Conservation (phyloP, 2,797 vertebrate genomes). For the Capromys pilorides region DNA sequence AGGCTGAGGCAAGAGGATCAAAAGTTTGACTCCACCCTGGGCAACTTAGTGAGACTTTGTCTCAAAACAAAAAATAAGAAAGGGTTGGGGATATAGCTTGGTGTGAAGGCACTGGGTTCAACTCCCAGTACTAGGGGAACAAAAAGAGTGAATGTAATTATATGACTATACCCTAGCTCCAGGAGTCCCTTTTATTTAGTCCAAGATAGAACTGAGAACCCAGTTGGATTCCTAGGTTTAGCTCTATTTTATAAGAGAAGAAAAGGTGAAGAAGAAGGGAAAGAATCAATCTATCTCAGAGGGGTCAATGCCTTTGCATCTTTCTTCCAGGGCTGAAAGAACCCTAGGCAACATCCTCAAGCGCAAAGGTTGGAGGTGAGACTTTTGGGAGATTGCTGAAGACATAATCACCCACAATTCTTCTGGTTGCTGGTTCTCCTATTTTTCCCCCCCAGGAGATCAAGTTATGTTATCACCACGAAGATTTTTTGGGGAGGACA, state of each 20-base stretch:
- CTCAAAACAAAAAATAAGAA: background rate
- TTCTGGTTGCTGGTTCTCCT: background rate
- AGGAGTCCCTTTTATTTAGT: constrained; percentile 38
- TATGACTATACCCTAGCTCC: background rate
- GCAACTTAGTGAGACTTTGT: background rate
- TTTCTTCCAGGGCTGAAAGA: constrained; percentile 90
- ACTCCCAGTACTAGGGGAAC: background rate
- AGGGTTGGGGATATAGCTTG: background rate
- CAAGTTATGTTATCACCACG: constrained; percentile 95
- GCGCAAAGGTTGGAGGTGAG: constrained; percentile 95
- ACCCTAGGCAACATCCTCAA: constrained; percentile 94
- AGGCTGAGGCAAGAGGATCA: background rate
- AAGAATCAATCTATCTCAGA: background rate
- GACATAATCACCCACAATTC: background rate
- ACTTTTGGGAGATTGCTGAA: background rate
- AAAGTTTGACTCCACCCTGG: background rate
- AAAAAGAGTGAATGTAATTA: background rate
- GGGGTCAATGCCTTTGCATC: constrained; percentile 8
- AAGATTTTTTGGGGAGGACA: constrained; percentile 97
- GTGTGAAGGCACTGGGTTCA: background rate
- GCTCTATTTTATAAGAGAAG: background rate
- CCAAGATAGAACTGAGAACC: background rate
- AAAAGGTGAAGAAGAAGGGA: background rate
- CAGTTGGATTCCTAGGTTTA: background rate
- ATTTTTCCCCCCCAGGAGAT: constrained; percentile 87